phyloP scores from a whole-genome alignment of 2,113 vertebrate species.

The Actenoides lindsayi region DNA sequence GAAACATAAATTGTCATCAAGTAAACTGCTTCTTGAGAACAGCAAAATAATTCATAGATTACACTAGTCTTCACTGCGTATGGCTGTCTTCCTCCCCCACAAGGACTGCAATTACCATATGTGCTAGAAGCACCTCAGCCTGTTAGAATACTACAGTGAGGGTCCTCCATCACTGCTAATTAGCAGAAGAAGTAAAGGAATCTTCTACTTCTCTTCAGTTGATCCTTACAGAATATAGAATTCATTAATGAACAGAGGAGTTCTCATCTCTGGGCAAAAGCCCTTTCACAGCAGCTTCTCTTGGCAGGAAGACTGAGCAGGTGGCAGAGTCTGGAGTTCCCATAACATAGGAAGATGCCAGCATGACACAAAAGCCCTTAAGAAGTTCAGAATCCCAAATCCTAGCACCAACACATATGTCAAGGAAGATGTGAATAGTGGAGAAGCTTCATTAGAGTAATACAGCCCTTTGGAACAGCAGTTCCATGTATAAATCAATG shows the following conservation, averaged over 20 bases:
- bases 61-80: background rate
- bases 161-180: background rate
- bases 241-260: conserved; percentile 41
- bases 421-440: conserved; percentile 12
- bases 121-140: background rate
- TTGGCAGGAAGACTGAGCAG: conserved; percentile 41
- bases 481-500: background rate
- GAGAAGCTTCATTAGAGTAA: background rate
- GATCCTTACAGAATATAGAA: background rate
- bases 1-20: background rate
- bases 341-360: conserved; percentile 23
- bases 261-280: conserved; percentile 32
- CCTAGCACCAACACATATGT: conserved; percentile 43
- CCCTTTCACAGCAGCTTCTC: conserved; percentile 21
- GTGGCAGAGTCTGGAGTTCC: conserved; percentile 53
- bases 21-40: background rate
- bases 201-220: conserved; percentile 8
- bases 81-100: too few species aligned
- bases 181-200: background rate
- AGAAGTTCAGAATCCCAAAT: conserved; percentile 31
- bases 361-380: conserved; percentile 2
- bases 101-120: background rate
- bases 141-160: background rate
- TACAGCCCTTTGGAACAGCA: background rate
- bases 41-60: background rate